Evolutionary conservation across 2,888 invertebrate genomes (phyloP), one percentile per base, ranked within the genome.

Genomic region (Aricia artaxerxes): DNA sequence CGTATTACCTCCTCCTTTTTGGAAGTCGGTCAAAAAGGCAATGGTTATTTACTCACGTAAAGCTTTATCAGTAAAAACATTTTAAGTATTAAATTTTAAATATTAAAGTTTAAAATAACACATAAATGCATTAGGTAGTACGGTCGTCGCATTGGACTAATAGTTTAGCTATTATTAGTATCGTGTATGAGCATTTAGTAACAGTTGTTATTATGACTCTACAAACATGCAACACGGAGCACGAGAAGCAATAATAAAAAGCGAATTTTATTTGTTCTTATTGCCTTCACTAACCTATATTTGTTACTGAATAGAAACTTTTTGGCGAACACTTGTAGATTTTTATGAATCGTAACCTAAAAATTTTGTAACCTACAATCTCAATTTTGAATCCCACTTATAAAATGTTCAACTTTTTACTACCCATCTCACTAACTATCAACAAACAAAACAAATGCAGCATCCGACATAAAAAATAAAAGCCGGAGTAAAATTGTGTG

Each of bases 401-500:
- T 69, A 69, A 35, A 69, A 35, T 53, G 31, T 53, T 75, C 49
- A 31, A 49, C 49, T 57, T 76, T 76, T 57, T 57, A 76, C 57
- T 53, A 76, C 24, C 76, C 53, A 76, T 76, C 49, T 53, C 53
- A 76, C 35, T 57, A 76, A 49, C 76, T 31, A 76, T 53, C 35
- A 76, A 53, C 76, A 76, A 53, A 76, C 49, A 76, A 76, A 53
- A 69, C 69, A 69, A 69, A 76, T 75, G 49, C 76, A 76, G 53
- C 76, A 76, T 76, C 53, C 53, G 53, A 76, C 49, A 53, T 57
- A 53, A 76, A 75, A 76, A 57, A 76, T 57, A 76, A 75, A 75
- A 49, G 13, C 75, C 75, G 75, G 53, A 24, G 75, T 75, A 75
- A 75, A 75, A 75, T 75, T 49, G 49, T 75, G 75, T 49, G 76